Evolutionary conservation across 2,888 invertebrate species (phyloP), one percentile per base, ranked within the genome.

Genomic region (Muscina levida): DNA sequence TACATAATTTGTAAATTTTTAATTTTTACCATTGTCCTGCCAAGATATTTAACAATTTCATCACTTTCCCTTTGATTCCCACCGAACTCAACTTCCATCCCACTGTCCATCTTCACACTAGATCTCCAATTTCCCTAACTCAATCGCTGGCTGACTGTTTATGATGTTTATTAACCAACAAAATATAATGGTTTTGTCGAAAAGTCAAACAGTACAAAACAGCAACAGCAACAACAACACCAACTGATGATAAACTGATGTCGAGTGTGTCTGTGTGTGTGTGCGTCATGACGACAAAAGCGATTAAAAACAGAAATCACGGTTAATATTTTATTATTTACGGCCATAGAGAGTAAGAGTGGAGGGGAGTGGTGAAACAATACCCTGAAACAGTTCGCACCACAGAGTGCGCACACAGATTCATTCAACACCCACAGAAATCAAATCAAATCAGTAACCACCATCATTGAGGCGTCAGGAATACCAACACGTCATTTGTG

Each of bases 331-430:
- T 70, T 13, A 65, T 93, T 98, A 85, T 92, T 98, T 91, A 97
- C 97, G 86, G 97, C 95, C 91, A 98, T 97, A 95, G n/a, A 97
- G 48, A 48, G 22, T 2, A 15, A 2, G 15, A 48, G 22, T n/a
- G 10, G 37, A 37, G 37, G 10, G 19, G 10, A 44, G 2, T 17
- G 15, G 17, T 17, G 2, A 46, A 24, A 19, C 8, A 94, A 86
- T 93, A 93, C 4, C 31, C 31, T 5, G 80, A 91, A 92, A 85
- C 91, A 93, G 85, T 91, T 92, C 84, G 92, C 93, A 26, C 57
- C 62, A 44, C 31, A 24, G 4, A 67, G 53, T 62, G 31, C 42
- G 11, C 42, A 15, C 0, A 26, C 10, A 31, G 31, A 37, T 62
- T 39, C 24, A 11, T 53, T 44, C 68, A 74, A 53, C 53, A 24